phyloP scores from a whole-genome alignment of 1,140 invertebrate genomes.

The Sycophaga agraensis region DNA sequence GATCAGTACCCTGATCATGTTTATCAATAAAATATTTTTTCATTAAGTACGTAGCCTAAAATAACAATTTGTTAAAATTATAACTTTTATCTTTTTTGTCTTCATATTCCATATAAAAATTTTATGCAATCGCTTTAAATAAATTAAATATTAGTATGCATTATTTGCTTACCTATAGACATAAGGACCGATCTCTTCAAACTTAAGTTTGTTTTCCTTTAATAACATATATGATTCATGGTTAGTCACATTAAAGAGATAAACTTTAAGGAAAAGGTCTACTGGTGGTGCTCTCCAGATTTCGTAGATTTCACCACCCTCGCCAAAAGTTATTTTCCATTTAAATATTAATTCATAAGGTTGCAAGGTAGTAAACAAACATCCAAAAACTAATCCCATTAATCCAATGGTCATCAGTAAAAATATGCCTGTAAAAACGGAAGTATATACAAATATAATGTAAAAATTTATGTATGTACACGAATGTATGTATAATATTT shows the following conservation, averaged over 20 bases:
- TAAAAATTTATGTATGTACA: too few relatives aligned
- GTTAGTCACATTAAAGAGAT: slow-evolving; percentile 88
- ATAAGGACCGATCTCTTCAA: slow-evolving; percentile 85
- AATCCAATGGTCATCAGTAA: slow-evolving; percentile 67
- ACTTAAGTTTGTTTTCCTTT: slow-evolving; percentile 67
- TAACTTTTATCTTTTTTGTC: too few relatives aligned
- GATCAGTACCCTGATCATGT: too few relatives aligned
- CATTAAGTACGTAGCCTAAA: too few relatives aligned
- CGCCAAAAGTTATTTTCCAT: slow-evolving; percentile 71
- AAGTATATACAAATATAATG: too few relatives aligned
- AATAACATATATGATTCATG: slow-evolving; percentile 74
- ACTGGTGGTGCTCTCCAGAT: slow-evolving; percentile 83
- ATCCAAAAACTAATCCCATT: slow-evolving; percentile 63
- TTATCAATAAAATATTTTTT: too few relatives aligned
- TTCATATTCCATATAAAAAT: too few relatives aligned
- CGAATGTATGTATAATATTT: too few relatives aligned
- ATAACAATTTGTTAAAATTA: too few relatives aligned
- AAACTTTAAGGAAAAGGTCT: slow-evolving; percentile 80
- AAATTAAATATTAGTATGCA: too few relatives aligned
- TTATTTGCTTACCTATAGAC: slow-evolving; percentile 76
- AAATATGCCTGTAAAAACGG: slow-evolving; percentile 67
- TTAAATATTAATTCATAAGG: slow-evolving; percentile 74
- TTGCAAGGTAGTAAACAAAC: slow-evolving; percentile 63
- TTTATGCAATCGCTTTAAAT: too few relatives aligned
- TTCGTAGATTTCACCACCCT: slow-evolving; percentile 79